These are phyloP conservation scores for Drosophila sp. DNA, from an alignment of 1,140 invertebrate species.

Conservation along the genomic window DNA sequence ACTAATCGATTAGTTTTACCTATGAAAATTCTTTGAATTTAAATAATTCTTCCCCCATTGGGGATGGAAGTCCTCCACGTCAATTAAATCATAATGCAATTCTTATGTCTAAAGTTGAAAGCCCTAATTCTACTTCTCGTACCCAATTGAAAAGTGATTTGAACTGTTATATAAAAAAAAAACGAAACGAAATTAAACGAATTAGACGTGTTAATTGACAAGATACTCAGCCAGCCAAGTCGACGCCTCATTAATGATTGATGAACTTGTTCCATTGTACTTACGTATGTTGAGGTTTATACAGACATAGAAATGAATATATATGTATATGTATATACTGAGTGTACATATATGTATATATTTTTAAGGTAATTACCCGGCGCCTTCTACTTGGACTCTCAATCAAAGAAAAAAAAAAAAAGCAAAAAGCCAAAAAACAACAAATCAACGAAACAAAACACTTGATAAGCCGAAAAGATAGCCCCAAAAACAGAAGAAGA, in stretches of 20 bases:
- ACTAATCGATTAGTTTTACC: too few relatives aligned
- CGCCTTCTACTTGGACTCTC: slow-evolving; percentile 35
- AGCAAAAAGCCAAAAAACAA: slow-evolving; percentile 30
- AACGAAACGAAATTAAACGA: background rate
- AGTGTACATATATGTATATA: slow-evolving; percentile 22
- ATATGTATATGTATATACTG: background rate
- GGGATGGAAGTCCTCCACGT: too few relatives aligned
- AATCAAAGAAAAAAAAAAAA: slow-evolving; percentile 19
- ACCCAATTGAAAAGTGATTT: slow-evolving; percentile 41
- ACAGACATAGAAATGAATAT: background rate
- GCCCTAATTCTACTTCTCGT: slow-evolving; percentile 15
- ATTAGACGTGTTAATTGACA: slow-evolving; percentile 11
- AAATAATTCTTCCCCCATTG: too few relatives aligned
- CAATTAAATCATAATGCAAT: too few relatives aligned
- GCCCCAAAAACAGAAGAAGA: slow-evolving; percentile 22
- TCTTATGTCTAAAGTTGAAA: too few relatives aligned
- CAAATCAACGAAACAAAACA: slow-evolving; percentile 36
- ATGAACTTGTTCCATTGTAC: slow-evolving; percentile 29
- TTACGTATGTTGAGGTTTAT: background rate
- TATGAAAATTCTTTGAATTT: too few relatives aligned
- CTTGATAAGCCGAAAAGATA: slow-evolving; percentile 53
- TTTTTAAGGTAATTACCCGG: slow-evolving; percentile 56
- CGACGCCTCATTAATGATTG: slow-evolving; percentile 44
- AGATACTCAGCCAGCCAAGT: slow-evolving; percentile 17
- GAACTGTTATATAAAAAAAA: slow-evolving; percentile 26